phyloP scores from a whole-genome alignment of 35 echinoderm and acorn worm genomes.

The Stichopus chloronotus region DNA sequence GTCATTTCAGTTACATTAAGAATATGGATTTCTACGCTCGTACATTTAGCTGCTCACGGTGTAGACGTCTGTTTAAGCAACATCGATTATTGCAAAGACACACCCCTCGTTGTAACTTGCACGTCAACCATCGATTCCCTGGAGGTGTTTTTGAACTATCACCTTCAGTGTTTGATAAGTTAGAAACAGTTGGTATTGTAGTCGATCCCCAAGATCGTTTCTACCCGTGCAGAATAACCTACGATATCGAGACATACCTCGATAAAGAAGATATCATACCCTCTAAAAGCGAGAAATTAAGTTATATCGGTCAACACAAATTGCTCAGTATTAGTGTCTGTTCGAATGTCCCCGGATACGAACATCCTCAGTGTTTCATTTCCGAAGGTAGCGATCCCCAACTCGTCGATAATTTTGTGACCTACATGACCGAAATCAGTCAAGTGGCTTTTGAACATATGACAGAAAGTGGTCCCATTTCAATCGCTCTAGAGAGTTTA shows the following conservation, averaged over 20 bases:
- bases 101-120: not conserved
- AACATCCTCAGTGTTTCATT: conserved; percentile 16
- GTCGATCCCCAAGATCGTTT: too few species aligned
- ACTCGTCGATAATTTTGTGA: not conserved
- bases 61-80: not conserved
- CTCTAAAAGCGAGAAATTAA: too few species aligned
- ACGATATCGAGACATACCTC: too few species aligned
- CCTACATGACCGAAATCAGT: not conserved
- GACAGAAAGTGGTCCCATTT: too few species aligned
- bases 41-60: not conserved
- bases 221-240: too few species aligned
- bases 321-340: conserved; percentile 13
- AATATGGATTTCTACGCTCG: not conserved
- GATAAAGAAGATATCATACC: too few species aligned
- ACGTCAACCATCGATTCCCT: not conserved
- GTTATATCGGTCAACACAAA: too few species aligned
- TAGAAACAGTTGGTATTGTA: too few species aligned
- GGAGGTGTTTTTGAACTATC: conserved; percentile 30
- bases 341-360: conserved; percentile 31
- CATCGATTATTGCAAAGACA: too few species aligned
- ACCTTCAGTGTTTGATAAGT: too few species aligned
- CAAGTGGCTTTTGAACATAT: too few species aligned
- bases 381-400: conserved; percentile 4
- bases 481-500: too few species aligned
- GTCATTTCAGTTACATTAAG: conserved; percentile 12